phyloP scores from a whole-genome alignment of 2,113 vertebrate genomes.

The Tricholaema leucomelas region DNA sequence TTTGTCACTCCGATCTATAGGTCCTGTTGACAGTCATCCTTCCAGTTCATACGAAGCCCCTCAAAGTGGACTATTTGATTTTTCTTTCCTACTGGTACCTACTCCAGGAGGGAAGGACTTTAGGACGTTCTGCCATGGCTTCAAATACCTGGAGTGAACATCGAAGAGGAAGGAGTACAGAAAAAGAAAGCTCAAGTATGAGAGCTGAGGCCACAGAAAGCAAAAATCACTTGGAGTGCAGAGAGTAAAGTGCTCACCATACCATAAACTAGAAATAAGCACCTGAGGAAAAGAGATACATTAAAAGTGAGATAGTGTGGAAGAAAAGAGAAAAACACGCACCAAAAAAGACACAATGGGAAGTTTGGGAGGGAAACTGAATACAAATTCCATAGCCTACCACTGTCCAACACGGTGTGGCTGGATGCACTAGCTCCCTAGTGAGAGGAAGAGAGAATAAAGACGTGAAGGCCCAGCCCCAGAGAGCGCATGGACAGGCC shows the following conservation, averaged over 20 bases:
- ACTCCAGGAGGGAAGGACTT: background rate
- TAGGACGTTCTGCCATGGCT: background rate
- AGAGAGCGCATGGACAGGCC: rapidly evolving
- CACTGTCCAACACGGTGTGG: background rate
- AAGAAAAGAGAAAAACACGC: background rate
- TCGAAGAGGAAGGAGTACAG: background rate
- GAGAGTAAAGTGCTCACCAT: background rate
- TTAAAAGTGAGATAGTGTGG: background rate
- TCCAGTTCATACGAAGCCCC: background rate
- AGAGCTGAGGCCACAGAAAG: background rate
- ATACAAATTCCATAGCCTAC: background rate
- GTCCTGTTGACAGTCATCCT: background rate
- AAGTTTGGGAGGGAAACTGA: background rate
- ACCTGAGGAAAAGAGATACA: background rate
- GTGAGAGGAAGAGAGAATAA: background rate
- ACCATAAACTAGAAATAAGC: background rate
- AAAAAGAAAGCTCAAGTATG: background rate
- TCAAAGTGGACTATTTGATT: background rate
- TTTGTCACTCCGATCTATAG: background rate
- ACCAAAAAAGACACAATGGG: background rate
- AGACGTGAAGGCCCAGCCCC: background rate
- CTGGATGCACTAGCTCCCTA: background rate
- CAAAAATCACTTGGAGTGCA: background rate
- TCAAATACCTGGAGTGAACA: background rate
- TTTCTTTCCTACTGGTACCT: background rate